A percentile compares a stretch with the other conserved stretches of the same genome.
Conservation (phyloP, 2,888 invertebrate species). For the Thymelicus sylvestris region DNA sequence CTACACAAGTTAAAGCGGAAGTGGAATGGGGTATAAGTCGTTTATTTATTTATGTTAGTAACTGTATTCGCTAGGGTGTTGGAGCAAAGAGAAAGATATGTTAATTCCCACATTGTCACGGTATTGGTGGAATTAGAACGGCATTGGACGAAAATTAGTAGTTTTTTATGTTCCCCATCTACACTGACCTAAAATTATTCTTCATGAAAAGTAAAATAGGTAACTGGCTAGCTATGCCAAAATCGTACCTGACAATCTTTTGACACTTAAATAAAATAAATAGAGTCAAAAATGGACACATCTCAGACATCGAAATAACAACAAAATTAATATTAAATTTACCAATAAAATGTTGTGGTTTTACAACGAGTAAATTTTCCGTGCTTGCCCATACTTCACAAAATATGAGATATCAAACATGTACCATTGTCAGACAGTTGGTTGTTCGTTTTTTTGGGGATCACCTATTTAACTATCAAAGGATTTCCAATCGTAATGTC, state of each 20-base stretch:
- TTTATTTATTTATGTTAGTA: too few relatives aligned
- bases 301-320: not conserved
- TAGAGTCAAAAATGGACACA: slow-evolving; percentile 18
- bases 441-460: slow-evolving; percentile 30
- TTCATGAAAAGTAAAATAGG: not conserved
- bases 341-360: slow-evolving; percentile 44
- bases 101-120: too few relatives aligned
- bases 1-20: too few relatives aligned
- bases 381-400: slow-evolving; percentile 47
- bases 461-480: slow-evolving; percentile 14
- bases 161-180: too few relatives aligned
- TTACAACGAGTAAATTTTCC: slow-evolving; percentile 42
- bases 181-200: too few relatives aligned
- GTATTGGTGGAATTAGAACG: too few relatives aligned
- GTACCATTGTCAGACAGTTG: slow-evolving; percentile 52
- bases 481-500: slow-evolving; percentile 11
- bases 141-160: too few relatives aligned
- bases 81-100: too few relatives aligned
- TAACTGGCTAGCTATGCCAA: not conserved
- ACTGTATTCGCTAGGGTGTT: too few relatives aligned
- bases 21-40: too few relatives aligned
- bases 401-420: slow-evolving; percentile 69
- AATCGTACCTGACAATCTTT: not conserved
- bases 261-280: slow-evolving; percentile 7
- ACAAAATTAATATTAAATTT: slow-evolving; percentile 32